Evolutionary conservation across 2,888 invertebrate species (phyloP).

Genomic region (Dicranocentrus wangi): DNA sequence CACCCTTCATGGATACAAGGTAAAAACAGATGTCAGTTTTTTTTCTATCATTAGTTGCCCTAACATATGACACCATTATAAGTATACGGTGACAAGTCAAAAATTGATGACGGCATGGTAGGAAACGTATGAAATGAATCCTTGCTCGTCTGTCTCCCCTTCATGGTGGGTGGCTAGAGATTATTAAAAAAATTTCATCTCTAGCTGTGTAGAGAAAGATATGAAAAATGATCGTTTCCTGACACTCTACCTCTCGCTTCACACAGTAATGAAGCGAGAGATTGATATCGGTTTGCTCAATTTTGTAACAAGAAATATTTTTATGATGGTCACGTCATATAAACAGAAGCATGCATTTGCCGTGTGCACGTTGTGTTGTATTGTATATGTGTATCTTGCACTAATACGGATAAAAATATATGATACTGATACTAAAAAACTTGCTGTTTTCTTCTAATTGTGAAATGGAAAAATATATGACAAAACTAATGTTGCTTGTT

Average conservation of each 20-base stretch:
- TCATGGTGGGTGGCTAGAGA: not conserved
- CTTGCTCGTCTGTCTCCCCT: not conserved
- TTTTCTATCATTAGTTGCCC: conserved; percentile 30
- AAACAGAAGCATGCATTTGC: no score
- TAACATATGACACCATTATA: conserved; percentile 11
- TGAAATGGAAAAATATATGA: no score
- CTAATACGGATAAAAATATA: no score
- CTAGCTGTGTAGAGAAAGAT: not conserved
- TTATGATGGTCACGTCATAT: no score
- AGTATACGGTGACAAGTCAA: not conserved
- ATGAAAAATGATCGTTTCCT: conserved; percentile 31
- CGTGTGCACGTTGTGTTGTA: no score
- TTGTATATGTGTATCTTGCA: no score
- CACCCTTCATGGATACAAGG: conserved; percentile 85
- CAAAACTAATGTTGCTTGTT: not conserved
- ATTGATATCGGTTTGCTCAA: conserved; percentile 10
- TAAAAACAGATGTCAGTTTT: conserved; percentile 75
- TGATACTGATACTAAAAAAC: no score
- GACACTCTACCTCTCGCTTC: not conserved
- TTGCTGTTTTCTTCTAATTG: no score
- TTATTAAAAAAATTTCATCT: conserved; percentile 19
- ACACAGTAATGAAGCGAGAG: not conserved
- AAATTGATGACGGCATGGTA: not conserved
- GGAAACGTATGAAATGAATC: not conserved
- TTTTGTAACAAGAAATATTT: no score